Base-by-base conservation (phyloP, 2,888 invertebrate species). In the Eilema griseolum region DNA sequence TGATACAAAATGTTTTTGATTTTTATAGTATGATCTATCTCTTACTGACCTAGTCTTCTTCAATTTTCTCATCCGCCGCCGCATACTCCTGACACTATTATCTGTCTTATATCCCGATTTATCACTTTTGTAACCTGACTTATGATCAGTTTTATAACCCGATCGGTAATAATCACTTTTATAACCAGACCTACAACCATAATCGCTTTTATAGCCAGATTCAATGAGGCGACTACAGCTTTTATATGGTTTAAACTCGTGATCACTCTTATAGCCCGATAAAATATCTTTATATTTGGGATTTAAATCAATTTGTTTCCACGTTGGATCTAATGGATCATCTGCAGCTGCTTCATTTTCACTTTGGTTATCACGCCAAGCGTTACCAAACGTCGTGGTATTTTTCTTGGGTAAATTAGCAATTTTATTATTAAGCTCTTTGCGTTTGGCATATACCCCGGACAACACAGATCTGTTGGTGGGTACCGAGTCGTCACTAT, bases 251-350 rank as follows among this genome's bases (percentile, higher is more conserved):
- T 95, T 95, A 72, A 95, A 93, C 83, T 95, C 96, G 52, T 95
- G 92, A 80, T 96, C 96, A 84, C 96, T 96, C 91, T 96, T 96
- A 79, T 96, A 96, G 8, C 96, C 96, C 5, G 96, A 96, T 12
- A 95, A 86, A 63, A 96, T 95, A 79, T 96, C 96, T 64, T 96
- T 96, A 85, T 96, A 96, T 89, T 96, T 96, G 20, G 96, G 96
- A 87, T 96, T 96, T 3, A 96, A 92, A 86, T 96, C 96, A 59
- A 96, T 96, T 89, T 96, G 95, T 71, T 96, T 96, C 96, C 96
- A 96, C 3, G 96, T 95, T 0, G 96, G 96, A 86, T 96, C 96
- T n/a, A 96, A 83, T 0, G 93, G 90, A 81, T 96, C 96, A 46
- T 96, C 96, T 61, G 93, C 96, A 16, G 86, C 93, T n/a, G 92